A percentile compares a stretch with the other conserved stretches of the same genome.
Evolutionary conservation across 2,797 vertebrate genomes (phyloP).

Genomic region (Heterohyrax brucei): DNA sequence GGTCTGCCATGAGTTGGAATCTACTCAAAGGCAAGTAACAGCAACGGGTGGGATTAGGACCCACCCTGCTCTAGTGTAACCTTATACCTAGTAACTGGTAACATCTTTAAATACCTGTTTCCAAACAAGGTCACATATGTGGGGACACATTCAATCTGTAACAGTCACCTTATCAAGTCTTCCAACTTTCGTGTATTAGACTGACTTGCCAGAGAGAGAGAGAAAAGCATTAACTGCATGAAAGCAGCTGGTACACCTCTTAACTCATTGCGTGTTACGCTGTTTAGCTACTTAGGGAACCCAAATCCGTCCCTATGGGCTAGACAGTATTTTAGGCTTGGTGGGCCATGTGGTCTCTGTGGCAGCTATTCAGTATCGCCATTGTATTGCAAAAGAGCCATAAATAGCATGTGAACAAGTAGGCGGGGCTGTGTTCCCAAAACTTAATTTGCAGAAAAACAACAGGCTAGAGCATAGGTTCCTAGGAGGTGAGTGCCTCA

Average conservation of each 20-base stretch:
- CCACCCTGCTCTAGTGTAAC: background rate
- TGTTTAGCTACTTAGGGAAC: background rate
- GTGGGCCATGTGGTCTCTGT: background rate
- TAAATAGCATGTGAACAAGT: background rate
- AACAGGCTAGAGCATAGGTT: background rate
- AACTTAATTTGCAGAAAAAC: conserved; percentile 36
- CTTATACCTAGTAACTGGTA: background rate
- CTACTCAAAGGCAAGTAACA: background rate
- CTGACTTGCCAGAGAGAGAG: conserved; percentile 22
- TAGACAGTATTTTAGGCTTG: background rate
- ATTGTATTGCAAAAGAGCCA: background rate
- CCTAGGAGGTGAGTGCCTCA: background rate
- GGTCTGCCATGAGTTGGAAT: background rate
- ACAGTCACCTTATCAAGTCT: background rate
- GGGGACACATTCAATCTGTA: background rate
- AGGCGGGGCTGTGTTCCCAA: background rate
- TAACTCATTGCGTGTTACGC: background rate
- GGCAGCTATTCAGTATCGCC: background rate
- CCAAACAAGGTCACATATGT: background rate
- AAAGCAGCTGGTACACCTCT: background rate
- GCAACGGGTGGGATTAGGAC: background rate
- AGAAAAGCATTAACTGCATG: fast-evolving
- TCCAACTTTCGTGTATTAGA: too few species aligned
- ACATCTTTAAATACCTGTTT: background rate
- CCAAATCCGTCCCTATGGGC: background rate